Evolutionary conservation across 2,888 invertebrate species (phyloP).

Genomic region (Beris morrisii): DNA sequence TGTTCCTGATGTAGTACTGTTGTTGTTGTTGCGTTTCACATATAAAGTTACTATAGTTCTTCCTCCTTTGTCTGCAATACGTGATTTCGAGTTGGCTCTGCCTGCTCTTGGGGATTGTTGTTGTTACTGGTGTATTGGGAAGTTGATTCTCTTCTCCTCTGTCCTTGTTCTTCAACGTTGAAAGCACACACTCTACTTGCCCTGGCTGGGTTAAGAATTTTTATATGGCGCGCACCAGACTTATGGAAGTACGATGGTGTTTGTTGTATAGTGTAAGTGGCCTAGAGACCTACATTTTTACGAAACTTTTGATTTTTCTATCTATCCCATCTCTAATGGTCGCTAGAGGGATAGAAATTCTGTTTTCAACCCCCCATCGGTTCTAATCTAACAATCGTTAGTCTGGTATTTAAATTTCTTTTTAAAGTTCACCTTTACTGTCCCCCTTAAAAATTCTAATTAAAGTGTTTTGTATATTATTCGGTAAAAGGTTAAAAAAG

Average conservation of each 20-base stretch:
- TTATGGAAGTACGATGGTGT: constrained; percentile 24
- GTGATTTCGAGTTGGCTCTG: constrained; percentile 13
- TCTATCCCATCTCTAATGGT: constrained; percentile 19
- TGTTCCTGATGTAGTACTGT: background rate
- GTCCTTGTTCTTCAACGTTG: constrained; percentile 31
- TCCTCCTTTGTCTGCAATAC: constrained; percentile 3
- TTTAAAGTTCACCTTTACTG: too few relatives aligned
- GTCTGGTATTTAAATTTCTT: too few relatives aligned
- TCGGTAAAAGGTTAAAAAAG: too few relatives aligned
- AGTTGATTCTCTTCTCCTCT: background rate
- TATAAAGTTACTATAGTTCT: constrained; percentile 11
- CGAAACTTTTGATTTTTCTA: constrained; percentile 35
- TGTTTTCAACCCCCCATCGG: too few relatives aligned
- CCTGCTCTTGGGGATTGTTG: constrained; percentile 4
- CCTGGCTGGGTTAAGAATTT: constrained; percentile 27
- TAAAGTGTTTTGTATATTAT: too few relatives aligned
- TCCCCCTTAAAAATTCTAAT: too few relatives aligned
- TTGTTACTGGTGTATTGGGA: background rate
- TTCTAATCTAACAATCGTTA: too few relatives aligned
- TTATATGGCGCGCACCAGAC: constrained; percentile 23
- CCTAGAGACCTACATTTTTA: constrained; percentile 42
- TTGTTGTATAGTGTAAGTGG: constrained; percentile 33
- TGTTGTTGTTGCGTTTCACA: background rate
- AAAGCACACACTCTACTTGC: constrained; percentile 11
- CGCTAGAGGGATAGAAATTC: too few relatives aligned